These are phyloP conservation scores for Sardina pilchardus DNA, from an alignment of 2,113 vertebrate species.

Conservation along the genomic window DNA sequence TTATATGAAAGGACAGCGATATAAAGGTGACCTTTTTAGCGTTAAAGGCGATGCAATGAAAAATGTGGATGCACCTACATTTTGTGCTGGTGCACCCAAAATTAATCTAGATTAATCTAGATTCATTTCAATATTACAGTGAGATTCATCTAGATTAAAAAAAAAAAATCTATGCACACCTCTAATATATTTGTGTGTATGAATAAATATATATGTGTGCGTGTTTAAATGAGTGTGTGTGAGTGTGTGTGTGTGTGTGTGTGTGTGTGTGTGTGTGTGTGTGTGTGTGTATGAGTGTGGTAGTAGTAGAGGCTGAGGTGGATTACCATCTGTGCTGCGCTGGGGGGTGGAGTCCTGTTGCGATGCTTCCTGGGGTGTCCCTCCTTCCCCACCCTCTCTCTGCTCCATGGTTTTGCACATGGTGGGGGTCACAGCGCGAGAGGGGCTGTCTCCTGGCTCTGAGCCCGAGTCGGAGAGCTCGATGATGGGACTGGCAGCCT, in stretches of 20 bases:
- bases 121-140: too few species aligned
- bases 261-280: slow-evolving; percentile 5
- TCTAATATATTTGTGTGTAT: too few species aligned
- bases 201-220: neutral
- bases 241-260: neutral
- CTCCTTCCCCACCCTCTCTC: neutral
- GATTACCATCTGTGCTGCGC: slow-evolving; percentile 63
- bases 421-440: slow-evolving; percentile 4
- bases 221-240: too few species aligned
- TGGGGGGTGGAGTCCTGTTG: slow-evolving; percentile 36
- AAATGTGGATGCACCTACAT: too few species aligned
- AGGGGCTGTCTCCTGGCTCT: slow-evolving; percentile 44
- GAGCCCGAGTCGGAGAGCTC: slow-evolving; percentile 35
- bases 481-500: slow-evolving; percentile 27
- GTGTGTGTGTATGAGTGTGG: neutral
- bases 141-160: too few species aligned
- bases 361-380: slow-evolving; percentile 31
- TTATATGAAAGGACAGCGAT: too few species aligned
- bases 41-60: too few species aligned
- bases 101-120: too few species aligned
- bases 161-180: too few species aligned
- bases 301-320: slow-evolving; percentile 3
- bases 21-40: too few species aligned
- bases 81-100: too few species aligned
- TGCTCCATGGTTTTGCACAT: slow-evolving; percentile 40